phyloP scores from a whole-genome alignment of 2,888 invertebrate genomes.

The Dromius quadrimaculatus region DNA sequence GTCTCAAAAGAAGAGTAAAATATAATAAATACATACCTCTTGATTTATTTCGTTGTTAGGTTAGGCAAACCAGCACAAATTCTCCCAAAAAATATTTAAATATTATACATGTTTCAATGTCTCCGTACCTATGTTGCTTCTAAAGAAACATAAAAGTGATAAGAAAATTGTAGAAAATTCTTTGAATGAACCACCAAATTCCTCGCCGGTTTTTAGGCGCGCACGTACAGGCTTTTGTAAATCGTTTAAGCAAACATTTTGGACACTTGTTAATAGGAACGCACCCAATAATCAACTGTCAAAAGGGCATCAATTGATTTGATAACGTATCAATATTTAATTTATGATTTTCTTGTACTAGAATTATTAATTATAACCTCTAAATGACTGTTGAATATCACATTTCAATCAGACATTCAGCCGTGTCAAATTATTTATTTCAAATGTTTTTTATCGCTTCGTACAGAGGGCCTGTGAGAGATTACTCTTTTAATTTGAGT shows the following conservation, averaged over 20 bases:
- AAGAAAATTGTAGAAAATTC: conserved; percentile 32
- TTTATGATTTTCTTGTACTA: conserved; percentile 18
- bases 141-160: conserved; percentile 28
- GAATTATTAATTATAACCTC: conserved; percentile 5
- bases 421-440: conserved; percentile 3
- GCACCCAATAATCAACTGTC: conserved; percentile 35
- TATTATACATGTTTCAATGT: conserved; percentile 18
- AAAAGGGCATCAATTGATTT: conserved; percentile 19
- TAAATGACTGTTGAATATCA: conserved; percentile 6
- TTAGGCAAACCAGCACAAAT: conserved; percentile 25
- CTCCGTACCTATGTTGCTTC: conserved; percentile 22
- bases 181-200: conserved; percentile 39
- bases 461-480: conserved; percentile 11
- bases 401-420: conserved; percentile 15
- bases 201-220: conserved; percentile 51
- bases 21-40: conserved; percentile 25
- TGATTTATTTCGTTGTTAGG: conserved; percentile 44
- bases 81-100: conserved; percentile 9
- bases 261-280: conserved; percentile 6
- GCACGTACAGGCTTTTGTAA: conserved; percentile 22
- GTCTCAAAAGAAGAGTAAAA: no score
- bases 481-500: no score
- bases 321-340: conserved; percentile 1
- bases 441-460: neutral
- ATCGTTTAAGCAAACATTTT: conserved; percentile 6